Evolutionary conservation across 2,113 vertebrate genomes (phyloP), one percentile per base, ranked within the genome.

Genomic region (Microtus ochrogaster): DNA sequence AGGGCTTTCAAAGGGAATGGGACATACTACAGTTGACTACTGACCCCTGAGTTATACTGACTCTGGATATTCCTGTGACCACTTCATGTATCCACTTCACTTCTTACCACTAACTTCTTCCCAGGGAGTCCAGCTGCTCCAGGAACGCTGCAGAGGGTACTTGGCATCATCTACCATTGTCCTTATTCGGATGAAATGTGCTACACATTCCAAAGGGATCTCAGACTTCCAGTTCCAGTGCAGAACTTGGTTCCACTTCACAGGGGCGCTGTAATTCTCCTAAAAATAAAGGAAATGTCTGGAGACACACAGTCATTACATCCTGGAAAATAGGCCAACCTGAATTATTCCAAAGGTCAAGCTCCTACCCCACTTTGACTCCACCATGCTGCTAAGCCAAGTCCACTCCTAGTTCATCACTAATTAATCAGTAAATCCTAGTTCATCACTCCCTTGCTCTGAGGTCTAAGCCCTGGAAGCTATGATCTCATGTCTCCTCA

Each of bases 41-140:
- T 77, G 73, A 52, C 36, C 12, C 33, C 66, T 52, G 22, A 83
- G 7, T 33, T 93, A 36, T 8, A 85, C 11, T 11, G 79, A 77
- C 10, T 85, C 12, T 85, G 28, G 44, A 63, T n/a, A 19, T 28
- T 74, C 66, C 58, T 76, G 22, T 3, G 68, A 44, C 8, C 36
- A 6, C 55, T 86, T 49, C 19, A 47, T 66, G 49, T 7, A 73
- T 39, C 9, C 36, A 12, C 52, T 88, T 39, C 16, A 92, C 36
- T 90, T 76, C 97, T 98, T 97, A 99, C 99, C 98, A 0, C 47
- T 8, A 6, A 96, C 88, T 82, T 96, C 93, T 74, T 97, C 19
- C 98, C 98, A 98, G 0, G 39, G 47, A 92, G 95, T 98, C 99
- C 98, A 99, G 4, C 8, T 9, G 96, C 98, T 98, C 98, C 98